Evolutionary conservation across 1,140 invertebrate species (phyloP), one percentile per base, ranked within the genome.

Genomic region (Venustaconcha ellipsiformis): DNA sequence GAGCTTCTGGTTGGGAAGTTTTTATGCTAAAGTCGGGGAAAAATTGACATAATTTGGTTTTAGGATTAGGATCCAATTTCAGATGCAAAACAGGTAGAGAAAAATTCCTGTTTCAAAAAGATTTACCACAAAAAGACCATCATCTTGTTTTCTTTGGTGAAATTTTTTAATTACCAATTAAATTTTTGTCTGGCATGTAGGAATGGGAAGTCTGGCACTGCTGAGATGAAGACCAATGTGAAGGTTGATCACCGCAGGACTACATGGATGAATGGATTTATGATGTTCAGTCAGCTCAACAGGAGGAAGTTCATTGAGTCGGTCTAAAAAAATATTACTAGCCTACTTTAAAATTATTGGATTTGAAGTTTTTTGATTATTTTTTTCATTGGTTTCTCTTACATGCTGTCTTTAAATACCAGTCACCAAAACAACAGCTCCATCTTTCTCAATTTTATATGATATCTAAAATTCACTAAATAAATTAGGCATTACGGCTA

Each of bases 211-310:
- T 57, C 37, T 13, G 48, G 48, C 17, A 37, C 65, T 62, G 59
- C 62, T 23, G 58, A 23, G 48, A 76, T 72, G 37, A 48, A 48
- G 69, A 62, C 72, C 20, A 37, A 64, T 26, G 78, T 75, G 59
- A 85, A 82, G 70, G 57, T 88, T 65, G 88, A 89, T 68, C 83
- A 83, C 23, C 74, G 88, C 57, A 85, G 86, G 64, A 85, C 85
- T 4, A 87, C 87, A 0, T 89, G 88, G 88, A 88, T 89, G 88
- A 89, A 89, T 81, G 88, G 88, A 23, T 89, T 89, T 70, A 89
- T 89, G 88, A 89, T 89, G 88, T 89, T 84, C 76, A 88, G 85
- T 79, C 73, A 83, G 59, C 57, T 87, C 18, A 84, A 89, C 70
- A 83, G 88, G 58, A 82, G 80, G 70, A 79, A 78, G 26, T 87